phyloP scores from a whole-genome alignment of 2,888 invertebrate genomes.

The Tanypteryx hageni region DNA sequence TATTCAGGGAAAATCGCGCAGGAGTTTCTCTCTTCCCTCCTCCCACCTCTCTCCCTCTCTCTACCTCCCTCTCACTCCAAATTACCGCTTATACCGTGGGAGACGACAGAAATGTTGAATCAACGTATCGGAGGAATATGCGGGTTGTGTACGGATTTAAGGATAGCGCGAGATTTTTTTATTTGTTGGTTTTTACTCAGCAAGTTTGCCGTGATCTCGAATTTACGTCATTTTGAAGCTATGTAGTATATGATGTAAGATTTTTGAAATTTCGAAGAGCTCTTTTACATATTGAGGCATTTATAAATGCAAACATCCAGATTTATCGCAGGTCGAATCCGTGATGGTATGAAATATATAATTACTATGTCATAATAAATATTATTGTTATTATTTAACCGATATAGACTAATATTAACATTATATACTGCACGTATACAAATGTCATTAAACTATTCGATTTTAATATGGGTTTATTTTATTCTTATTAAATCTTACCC shows the following conservation, averaged over 20 bases:
- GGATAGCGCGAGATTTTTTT: background rate
- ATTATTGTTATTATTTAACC: too few relatives aligned
- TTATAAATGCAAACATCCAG: too few relatives aligned
- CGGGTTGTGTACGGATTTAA: background rate
- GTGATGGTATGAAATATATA: too few relatives aligned
- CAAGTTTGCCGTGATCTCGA: background rate
- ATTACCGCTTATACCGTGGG: background rate
- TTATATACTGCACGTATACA: too few relatives aligned
- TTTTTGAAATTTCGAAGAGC: background rate
- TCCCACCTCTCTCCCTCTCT: background rate
- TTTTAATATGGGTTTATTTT: too few relatives aligned
- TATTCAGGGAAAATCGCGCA: background rate
- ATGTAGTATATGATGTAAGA: background rate
- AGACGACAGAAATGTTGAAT: background rate
- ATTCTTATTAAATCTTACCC: too few relatives aligned
- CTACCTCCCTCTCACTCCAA: background rate
- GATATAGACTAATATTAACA: too few relatives aligned
- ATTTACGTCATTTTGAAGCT: background rate
- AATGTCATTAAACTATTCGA: too few relatives aligned
- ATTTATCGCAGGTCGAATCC: too few relatives aligned
- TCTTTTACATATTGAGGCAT: too few relatives aligned
- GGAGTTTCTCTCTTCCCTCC: background rate
- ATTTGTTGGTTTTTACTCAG: background rate
- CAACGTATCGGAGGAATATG: background rate
- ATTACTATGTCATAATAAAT: too few relatives aligned